phyloP scores from a whole-genome alignment of 2,113 vertebrate genomes.

The Psittacus erithacus region DNA sequence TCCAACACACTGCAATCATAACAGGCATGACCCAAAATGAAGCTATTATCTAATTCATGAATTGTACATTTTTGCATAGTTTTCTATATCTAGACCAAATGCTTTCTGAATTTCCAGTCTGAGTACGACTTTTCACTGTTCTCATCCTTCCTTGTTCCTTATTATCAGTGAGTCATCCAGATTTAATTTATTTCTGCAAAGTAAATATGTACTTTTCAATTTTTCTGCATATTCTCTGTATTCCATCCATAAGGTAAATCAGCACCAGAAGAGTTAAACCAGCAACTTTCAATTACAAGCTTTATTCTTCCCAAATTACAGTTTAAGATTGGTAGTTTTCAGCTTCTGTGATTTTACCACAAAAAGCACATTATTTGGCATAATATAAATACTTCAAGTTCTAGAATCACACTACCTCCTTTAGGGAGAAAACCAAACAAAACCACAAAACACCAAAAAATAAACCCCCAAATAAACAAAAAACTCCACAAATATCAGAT shows the following conservation, averaged over 20 bases:
- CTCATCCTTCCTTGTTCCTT: neutral
- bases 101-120: neutral
- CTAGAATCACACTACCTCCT: neutral
- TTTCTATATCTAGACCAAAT: neutral
- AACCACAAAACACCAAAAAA: neutral
- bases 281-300: neutral
- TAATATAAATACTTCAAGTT: neutral
- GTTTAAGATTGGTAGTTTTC: neutral
- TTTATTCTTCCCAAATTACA: neutral
- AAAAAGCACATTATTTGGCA: neutral
- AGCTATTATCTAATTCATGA: neutral
- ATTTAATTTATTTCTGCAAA: neutral
- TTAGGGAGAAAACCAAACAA: neutral
- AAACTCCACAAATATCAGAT: neutral
- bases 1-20: neutral
- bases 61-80: neutral
- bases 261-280: neutral
- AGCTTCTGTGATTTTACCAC: neutral
- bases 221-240: neutral
- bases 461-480: neutral
- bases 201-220: neutral
- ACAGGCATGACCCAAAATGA: neutral
- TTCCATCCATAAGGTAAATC: neutral
- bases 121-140: neutral
- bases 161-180: neutral